A percentile compares a stretch with the other conserved stretches of the same genome.
Evolutionary conservation across 2,113 vertebrate species (phyloP).

Genomic region (Hiodon alosoides): DNA sequence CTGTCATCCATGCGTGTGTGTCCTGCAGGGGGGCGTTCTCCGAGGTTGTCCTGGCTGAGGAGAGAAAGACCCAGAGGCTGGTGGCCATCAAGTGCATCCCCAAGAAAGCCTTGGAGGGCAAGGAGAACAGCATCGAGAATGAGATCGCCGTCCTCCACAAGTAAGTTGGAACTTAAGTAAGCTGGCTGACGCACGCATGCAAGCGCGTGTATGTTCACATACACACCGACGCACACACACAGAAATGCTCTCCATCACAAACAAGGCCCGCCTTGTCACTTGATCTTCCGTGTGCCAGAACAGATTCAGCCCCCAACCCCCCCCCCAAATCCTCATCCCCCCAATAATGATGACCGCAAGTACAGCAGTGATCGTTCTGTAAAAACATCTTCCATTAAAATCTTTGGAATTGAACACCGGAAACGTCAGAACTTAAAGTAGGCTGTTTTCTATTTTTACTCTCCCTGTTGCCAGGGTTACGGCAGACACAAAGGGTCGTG

Average conservation of each 20-base stretch:
- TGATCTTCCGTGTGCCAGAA: no score
- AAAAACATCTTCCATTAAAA: constrained; percentile 45
- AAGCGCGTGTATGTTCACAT: background rate
- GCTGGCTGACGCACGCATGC: background rate
- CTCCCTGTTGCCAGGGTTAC: constrained; percentile 66
- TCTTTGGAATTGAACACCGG: constrained; percentile 54
- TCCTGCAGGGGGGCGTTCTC: constrained; percentile 88
- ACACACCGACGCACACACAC: constrained; percentile 4
- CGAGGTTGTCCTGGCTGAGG: constrained; percentile 91
- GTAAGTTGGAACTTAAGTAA: constrained; percentile 66
- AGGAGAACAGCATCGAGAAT: constrained; percentile 95
- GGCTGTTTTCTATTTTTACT: constrained; percentile 66
- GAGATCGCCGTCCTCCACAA: constrained; percentile 94
- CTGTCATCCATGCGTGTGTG: constrained; percentile 33
- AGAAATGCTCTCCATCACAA: background rate
- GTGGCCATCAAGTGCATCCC: constrained; percentile 97
- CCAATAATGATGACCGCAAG: constrained; percentile 16
- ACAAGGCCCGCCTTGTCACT: no score
- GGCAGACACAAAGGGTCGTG: constrained; percentile 50
- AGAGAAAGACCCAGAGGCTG: constrained; percentile 80
- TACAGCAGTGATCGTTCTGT: constrained; percentile 28
- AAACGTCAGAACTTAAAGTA: constrained; percentile 56
- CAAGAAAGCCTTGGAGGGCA: constrained; percentile 91
- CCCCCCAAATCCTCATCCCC: background rate
- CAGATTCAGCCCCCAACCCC: background rate